A percentile compares a stretch with the other conserved stretches of the same genome.
phyloP scores from a whole-genome alignment of 2,113 vertebrate species.

The Mormyrus iriodes region DNA sequence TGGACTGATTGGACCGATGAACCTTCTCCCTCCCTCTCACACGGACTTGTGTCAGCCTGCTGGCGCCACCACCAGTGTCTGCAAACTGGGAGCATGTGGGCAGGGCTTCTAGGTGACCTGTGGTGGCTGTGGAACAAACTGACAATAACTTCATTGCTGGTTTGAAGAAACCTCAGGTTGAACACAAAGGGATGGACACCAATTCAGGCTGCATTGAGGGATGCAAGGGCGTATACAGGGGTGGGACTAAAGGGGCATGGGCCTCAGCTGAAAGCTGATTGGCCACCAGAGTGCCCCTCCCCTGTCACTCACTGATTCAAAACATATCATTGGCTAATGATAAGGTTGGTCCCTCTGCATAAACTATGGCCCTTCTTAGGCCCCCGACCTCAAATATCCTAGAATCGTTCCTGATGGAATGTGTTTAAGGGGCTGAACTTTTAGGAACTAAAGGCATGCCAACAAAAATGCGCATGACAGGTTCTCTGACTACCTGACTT shows the following conservation, averaged over 20 bases:
- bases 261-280: not conserved
- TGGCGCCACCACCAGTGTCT: not conserved
- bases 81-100: not conserved
- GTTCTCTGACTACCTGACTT: not conserved
- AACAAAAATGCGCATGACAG: not conserved
- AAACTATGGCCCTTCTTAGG: not conserved
- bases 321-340: not conserved
- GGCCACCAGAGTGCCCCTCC: not conserved
- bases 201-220: not conserved
- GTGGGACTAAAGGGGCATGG: not conserved
- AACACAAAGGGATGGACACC: not conserved
- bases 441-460: not conserved
- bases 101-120: not conserved
- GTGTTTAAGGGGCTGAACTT: too few species aligned
- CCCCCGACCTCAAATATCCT: too few species aligned
- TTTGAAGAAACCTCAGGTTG: not conserved
- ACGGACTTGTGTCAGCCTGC: not conserved
- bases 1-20: not conserved
- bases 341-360: not conserved
- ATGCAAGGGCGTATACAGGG: not conserved
- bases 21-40: not conserved
- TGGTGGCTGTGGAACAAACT: not conserved
- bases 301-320: not conserved
- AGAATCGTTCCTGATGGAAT: too few species aligned
- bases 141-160: not conserved